Evolutionary conservation across 1,140 invertebrate genomes (phyloP), one percentile per base, ranked within the genome.

Genomic region (Coelopa frigida): DNA sequence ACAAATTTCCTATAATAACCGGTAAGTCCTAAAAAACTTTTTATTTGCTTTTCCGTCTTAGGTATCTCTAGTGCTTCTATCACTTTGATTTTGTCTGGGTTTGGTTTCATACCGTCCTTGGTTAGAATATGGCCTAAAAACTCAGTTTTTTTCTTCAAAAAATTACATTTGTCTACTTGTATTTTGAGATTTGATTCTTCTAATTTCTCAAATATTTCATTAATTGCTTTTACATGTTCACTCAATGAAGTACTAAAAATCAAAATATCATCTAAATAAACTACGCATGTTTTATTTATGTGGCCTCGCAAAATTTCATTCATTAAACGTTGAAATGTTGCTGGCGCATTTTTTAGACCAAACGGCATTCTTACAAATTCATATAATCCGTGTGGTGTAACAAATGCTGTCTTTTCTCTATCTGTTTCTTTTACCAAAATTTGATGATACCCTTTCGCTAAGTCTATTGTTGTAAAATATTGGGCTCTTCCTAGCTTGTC

Each of bases 391-490:
- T 54, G 48, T 11, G 55, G 50, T 29, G 53, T 55, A 7, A 38
- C 45, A 54, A 78, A 76, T 0, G 71, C 73, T 0, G 73, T 77
- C 58, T 76, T 76, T 11, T 63, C 51, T 10, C 51, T 61, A 39
- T 61, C 57, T 0, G 47, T 35, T 17, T 50, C 29, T 2, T 64
- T 52, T 1, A 78, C 53, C 23, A 57, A 48, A 8, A 78, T 65
- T 57, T 80, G 75, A 50, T 71, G 72, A 53, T 70, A 78, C 3
- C 74, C 76, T 18, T 51, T 55, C 1, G 54, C 56, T 5, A 73
- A 44, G 58, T 77, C 71, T 12, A 76, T 40, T 2, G 61, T 61
- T 5, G 61, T 54, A 45, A n/a, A n/a, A n/a, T n/a, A n/a, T n/a
- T n/a, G n/a, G n/a, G n/a, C n/a, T n/a, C n/a, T n/a, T n/a, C n/a